Evolutionary conservation across 2,113 vertebrate species (phyloP), one percentile per base, ranked within the genome.

Genomic region (Psilopsiagon aymara): DNA sequence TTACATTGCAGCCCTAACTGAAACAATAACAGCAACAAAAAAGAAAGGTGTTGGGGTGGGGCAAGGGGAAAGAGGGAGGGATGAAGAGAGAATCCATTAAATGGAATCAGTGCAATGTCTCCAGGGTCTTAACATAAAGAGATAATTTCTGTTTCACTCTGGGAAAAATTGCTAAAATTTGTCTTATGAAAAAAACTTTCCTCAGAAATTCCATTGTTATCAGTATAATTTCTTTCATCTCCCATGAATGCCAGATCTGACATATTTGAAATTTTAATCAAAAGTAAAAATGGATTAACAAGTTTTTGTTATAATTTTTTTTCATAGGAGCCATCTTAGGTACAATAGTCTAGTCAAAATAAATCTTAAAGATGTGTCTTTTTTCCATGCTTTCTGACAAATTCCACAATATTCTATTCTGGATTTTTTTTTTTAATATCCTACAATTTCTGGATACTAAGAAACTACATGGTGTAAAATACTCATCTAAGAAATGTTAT

Each of bases 81-180:
- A 59, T 52, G 9, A 24, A 63, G 41, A 62, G 67, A 71, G 13
- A 93, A 77, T 23, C 23, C 6, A 24, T 67, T 39, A 55, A 76
- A 71, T 10, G 33, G 24, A 67, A 73, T 53, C 39, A 46, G 20
- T 24, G 4, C 31, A 82, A 19, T 21, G 21, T 43, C 49, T 66
- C 8, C 15, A 27, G 17, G 4, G 14, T 69, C 60, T 69, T 31
- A 69, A 78, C 78, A 64, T 17, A 39, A 6, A 52, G 23, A 35
- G 7, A 67, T 2, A 63, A 6, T 47, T 82, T 91, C 88, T 91
- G 39, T 27, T 64, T 94, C 82, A 81, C 69, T 37, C 82, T 80
- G 35, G 53, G 17, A 95, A 95, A 94, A 68, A 39, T 85, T 76
- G 88, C 89, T 96, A 94, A 89, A 94, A 86, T 92, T 70, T 95